These are phyloP conservation scores for Aphidoletes aphidimyza DNA, from an alignment of 2,888 invertebrate species.

Conservation along the genomic window DNA sequence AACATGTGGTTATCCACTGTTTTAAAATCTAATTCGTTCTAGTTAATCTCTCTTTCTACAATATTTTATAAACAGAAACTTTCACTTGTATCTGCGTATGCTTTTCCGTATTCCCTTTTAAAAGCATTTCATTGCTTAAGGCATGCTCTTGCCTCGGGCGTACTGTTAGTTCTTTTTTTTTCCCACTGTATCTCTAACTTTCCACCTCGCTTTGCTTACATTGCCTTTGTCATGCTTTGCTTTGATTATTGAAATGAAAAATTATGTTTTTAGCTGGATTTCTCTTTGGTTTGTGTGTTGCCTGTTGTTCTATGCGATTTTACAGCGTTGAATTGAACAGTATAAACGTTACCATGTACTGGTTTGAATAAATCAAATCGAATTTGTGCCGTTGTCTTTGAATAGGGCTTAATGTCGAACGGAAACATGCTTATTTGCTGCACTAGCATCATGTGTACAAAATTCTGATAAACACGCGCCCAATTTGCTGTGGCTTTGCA, in stretches of 20 bases:
- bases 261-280: constrained; percentile 13
- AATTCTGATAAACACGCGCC: not conserved
- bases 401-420: not conserved
- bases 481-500: constrained; percentile 21
- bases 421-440: constrained; percentile 10
- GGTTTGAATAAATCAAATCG: not conserved
- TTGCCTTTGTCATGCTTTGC: constrained; percentile 12
- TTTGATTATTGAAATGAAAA: constrained; percentile 49
- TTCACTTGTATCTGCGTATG: constrained; percentile 1
- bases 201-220: not conserved
- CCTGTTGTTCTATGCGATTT: not conserved
- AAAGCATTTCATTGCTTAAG: not conserved
- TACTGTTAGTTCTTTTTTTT: not conserved
- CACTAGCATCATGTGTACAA: not conserved
- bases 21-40: constrained; percentile 26
- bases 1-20: not conserved
- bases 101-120: not conserved
- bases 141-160: not conserved
- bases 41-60: constrained; percentile 17
- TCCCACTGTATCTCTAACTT: not conserved
- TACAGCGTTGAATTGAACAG: not conserved
- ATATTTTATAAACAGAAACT: constrained; percentile 25
- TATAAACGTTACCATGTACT: not conserved
- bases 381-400: not conserved
- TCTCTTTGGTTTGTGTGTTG: not conserved